Conservation (phyloP, 2,888 invertebrate genomes). For the Aleiodes leptofemur region DNA sequence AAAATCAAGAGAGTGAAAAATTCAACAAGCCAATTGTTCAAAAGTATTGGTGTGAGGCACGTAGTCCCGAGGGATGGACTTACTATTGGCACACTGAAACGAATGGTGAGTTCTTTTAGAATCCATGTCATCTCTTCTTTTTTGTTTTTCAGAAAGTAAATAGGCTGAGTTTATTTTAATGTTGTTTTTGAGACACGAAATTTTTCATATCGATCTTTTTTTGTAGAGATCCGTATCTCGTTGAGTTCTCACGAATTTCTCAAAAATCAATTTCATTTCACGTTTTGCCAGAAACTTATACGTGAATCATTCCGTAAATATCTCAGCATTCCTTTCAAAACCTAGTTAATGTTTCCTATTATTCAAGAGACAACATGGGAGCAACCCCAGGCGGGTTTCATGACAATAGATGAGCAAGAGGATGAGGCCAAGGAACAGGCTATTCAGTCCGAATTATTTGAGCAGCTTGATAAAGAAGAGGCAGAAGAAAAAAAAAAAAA, state of each 20-base stretch:
- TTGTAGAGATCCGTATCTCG: too few relatives aligned
- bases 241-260: too few relatives aligned
- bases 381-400: constrained; percentile 83
- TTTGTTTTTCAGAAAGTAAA: too few relatives aligned
- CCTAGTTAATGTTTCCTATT: constrained; percentile 26
- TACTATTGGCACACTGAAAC: constrained; percentile 93
- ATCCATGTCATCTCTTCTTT: not conserved
- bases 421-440: constrained; percentile 76
- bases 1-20: constrained; percentile 57
- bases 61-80: constrained; percentile 84
- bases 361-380: constrained; percentile 86
- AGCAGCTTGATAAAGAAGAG: constrained; percentile 76
- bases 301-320: not conserved
- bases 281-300: too few relatives aligned
- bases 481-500: constrained; percentile 73
- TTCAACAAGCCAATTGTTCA: constrained; percentile 55
- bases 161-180: too few relatives aligned
- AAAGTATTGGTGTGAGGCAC: constrained; percentile 87
- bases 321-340: constrained; percentile 13
- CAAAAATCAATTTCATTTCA: not conserved
- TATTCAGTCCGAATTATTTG: constrained; percentile 74
- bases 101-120: constrained; percentile 79
- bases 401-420: constrained; percentile 82
- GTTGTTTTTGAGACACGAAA: too few relatives aligned
- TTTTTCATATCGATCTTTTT: too few relatives aligned